phyloP scores from a whole-genome alignment of 2,888 invertebrate genomes.

The Epirrhoe tristata region DNA sequence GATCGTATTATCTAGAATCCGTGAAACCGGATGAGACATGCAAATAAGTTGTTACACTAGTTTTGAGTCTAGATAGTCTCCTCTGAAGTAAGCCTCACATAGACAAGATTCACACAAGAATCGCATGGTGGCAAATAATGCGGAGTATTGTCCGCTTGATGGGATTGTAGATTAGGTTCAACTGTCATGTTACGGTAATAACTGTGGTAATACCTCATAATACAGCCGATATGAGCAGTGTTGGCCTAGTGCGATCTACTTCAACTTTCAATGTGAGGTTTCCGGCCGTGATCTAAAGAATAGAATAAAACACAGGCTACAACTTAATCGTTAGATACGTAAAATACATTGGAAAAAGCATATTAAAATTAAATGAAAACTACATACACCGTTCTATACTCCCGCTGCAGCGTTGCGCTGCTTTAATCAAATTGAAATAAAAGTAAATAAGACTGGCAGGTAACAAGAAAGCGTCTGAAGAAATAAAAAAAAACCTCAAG shows the following conservation, averaged over 20 bases:
- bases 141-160: constrained; percentile 21
- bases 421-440: no score
- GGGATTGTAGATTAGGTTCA: constrained; percentile 16
- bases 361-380: no score
- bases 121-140: neutral
- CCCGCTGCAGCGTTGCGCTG: no score
- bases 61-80: neutral
- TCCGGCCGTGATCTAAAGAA: no score
- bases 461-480: no score
- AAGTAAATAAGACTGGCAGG: no score
- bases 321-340: no score
- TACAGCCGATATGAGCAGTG: neutral
- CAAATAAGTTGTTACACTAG: neutral
- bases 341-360: no score
- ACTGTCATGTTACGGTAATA: constrained; percentile 8
- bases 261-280: neutral
- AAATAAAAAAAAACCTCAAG: no score
- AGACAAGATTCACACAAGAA: neutral
- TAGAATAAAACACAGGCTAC: no score
- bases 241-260: neutral
- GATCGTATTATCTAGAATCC: neutral
- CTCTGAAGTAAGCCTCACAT: neutral
- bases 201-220: constrained; percentile 2
- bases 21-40: neutral
- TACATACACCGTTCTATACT: no score